phyloP scores from a whole-genome alignment of 1,140 invertebrate genomes.

The Neodiprion pinetum region DNA sequence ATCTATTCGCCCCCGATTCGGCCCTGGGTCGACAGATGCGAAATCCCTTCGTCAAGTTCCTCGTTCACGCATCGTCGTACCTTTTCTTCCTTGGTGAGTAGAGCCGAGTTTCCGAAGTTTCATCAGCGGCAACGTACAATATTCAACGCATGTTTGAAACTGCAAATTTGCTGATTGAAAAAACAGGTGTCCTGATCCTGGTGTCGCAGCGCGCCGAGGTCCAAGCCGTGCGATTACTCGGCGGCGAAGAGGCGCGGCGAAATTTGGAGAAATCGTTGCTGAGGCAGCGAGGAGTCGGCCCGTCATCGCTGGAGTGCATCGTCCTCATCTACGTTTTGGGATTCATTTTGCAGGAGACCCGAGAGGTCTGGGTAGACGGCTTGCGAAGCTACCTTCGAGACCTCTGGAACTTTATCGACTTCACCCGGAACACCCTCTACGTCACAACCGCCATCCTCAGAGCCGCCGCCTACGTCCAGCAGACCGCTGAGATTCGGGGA shows the following conservation, averaged over 20 bases:
- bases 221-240: slow-evolving; percentile 75
- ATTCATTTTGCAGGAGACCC: slow-evolving; percentile 90
- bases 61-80: slow-evolving; percentile 91
- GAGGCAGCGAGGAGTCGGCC: slow-evolving; percentile 79
- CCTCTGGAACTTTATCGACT: slow-evolving; percentile 97
- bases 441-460: slow-evolving; percentile 79
- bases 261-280: slow-evolving; percentile 66
- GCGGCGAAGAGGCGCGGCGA: slow-evolving; percentile 69
- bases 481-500: slow-evolving; percentile 69
- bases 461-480: slow-evolving; percentile 78
- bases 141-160: not conserved
- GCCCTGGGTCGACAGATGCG: slow-evolving; percentile 79
- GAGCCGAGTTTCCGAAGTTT: slow-evolving; percentile 4
- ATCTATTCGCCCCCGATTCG: slow-evolving; percentile 81
- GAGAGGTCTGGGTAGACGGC: slow-evolving; percentile 87
- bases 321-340: slow-evolving; percentile 81
- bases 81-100: slow-evolving; percentile 87
- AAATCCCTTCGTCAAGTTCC: slow-evolving; percentile 94
- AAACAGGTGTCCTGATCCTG: slow-evolving; percentile 81
- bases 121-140: not conserved
- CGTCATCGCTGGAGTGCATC: slow-evolving; percentile 78
- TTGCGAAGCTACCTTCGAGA: slow-evolving; percentile 84
- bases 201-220: slow-evolving; percentile 86
- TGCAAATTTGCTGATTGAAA: slow-evolving; percentile 27
- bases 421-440: slow-evolving; percentile 87